phyloP scores from a whole-genome alignment of 2,797 vertebrate genomes.

The Pseudochirops cupreus region DNA sequence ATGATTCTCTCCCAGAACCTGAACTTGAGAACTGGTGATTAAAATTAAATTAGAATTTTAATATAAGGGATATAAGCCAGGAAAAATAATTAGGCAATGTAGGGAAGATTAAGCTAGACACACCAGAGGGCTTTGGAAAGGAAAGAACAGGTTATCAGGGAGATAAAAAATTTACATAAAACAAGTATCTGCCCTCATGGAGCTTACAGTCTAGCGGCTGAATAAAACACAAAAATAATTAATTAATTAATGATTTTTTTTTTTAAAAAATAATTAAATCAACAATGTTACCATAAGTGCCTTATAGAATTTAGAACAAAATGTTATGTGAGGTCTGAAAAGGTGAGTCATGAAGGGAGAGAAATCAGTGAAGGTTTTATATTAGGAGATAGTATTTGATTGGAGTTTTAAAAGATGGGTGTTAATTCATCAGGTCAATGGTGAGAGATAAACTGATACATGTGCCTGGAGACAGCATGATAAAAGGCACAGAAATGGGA shows the following conservation, averaged over 20 bases:
- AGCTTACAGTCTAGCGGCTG: neutral
- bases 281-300: neutral
- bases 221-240: neutral
- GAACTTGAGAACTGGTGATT: neutral
- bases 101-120: neutral
- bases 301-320: neutral
- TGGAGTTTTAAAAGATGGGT: neutral
- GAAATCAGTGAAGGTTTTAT: neutral
- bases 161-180: neutral
- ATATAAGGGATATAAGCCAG: neutral
- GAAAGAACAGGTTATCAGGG: neutral
- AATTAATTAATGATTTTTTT: no score
- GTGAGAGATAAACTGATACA: neutral
- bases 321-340: neutral
- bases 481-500: slow-evolving; percentile 27
- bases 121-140: neutral
- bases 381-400: neutral
- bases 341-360: neutral
- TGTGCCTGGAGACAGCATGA: slow-evolving; percentile 24
- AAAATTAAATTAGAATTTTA: neutral
- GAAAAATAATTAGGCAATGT: neutral
- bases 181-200: neutral
- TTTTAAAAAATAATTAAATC: neutral
- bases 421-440: neutral
- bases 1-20: neutral